Conservation (phyloP, 2,797 vertebrate species). For the Enteromius afrohamiltoni region DNA sequence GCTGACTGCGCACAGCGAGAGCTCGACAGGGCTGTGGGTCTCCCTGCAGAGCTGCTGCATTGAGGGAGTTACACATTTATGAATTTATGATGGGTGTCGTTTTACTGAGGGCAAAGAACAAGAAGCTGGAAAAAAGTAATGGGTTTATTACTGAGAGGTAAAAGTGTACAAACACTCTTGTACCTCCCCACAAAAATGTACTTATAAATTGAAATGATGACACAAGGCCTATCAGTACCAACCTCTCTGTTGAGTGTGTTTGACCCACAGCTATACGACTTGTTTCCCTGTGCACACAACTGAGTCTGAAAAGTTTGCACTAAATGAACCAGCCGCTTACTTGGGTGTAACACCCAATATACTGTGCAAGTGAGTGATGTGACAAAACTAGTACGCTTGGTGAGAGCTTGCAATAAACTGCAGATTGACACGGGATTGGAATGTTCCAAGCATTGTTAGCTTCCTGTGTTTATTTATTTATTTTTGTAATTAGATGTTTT, state of each 20-base stretch:
- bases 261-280: background rate
- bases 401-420: background rate
- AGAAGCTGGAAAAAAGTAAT: constrained; percentile 1
- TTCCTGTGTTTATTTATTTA: no score
- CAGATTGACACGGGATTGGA: background rate
- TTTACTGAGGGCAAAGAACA: constrained; percentile 46
- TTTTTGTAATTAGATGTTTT: background rate
- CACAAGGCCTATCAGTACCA: background rate
- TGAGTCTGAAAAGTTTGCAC: background rate
- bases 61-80: constrained; percentile 34
- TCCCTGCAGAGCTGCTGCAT: constrained; percentile 45
- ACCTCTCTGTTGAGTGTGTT: background rate
- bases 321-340: background rate
- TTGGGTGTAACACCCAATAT: background rate
- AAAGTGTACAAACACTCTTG: background rate
- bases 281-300: background rate
- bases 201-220: background rate
- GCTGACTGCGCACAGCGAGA: constrained; percentile 48
- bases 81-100: constrained; percentile 42
- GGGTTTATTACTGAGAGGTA: background rate
- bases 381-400: background rate
- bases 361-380: background rate
- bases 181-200: background rate
- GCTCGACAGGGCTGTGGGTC: constrained; percentile 7
- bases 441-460: background rate